Evolutionary conservation across 2,113 vertebrate species (phyloP), one percentile per base, ranked within the genome.

Genomic region (Litocranius walleri): DNA sequence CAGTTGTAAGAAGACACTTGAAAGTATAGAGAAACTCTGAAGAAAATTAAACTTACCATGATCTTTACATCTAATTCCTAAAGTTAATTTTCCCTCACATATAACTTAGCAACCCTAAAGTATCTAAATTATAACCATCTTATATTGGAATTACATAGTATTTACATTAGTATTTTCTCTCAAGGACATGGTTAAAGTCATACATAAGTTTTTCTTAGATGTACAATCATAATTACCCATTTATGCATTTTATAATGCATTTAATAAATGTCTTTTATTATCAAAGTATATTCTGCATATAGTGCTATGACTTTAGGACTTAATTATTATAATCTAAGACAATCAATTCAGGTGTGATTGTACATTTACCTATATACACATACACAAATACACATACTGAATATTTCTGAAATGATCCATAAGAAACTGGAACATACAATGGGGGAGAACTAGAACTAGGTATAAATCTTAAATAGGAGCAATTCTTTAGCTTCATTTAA

Each of bases 151-250:
- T 57, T 93, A 78, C 30, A 59, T 62, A 54, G 4, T 57, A 94
- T 84, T 96, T 52, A 80, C n/a, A 7, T 40, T 74, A 85, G 5
- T 29, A 5, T 89, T 96, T 81, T 86, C 92, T 94, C 89, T 94
- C 88, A 82, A 88, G 40, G 27, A 88, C 2, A 56, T 29, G 43
- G 30, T 85, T 94, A 94, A 90, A 64, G n/a, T 25, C 2, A 92
- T 10, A 83, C 16, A 33, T 13, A 62, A 6, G 71, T 96, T 87
- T 95, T 97, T 94, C 77, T 94, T 93, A 78, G 88, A 94, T 71
- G 33, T 54, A 61, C 3, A 93, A 74, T 62, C 6, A 36, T 45
- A 93, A 84, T 85, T 82, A 85, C 78, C 19, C 29, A 91, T 43
- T 45, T 50, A 52, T 19, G 6, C 21, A 90, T 87, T 89, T 81